Evolutionary conservation across 2,888 invertebrate species (phyloP), one percentile per base, ranked within the genome.

Genomic region (Dolichopus griseipennis): DNA sequence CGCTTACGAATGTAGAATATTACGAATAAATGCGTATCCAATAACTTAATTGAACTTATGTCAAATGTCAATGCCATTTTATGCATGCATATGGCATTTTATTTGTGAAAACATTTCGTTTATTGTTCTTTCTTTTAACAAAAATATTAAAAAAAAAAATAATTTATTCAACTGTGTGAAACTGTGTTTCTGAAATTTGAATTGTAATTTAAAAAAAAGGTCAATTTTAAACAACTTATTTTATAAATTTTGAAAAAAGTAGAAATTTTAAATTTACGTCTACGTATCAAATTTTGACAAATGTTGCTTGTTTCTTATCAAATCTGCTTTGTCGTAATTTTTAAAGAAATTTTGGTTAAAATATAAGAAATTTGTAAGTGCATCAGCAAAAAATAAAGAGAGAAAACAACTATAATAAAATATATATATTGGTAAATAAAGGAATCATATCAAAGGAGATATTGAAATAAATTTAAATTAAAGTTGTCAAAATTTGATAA

Each of bases 201-300:
- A n/a, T n/a, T 18, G n/a, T 52, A 52, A 18, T 52, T 52, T 52
- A 52, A 52, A 52, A 52, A 52, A 52, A 15, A 52, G 52, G 52
- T 52, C 52, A 52, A 52, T 52, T 52, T 18, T 52, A n/a, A n/a
- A 18, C 18, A 12, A 18, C 18, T 27, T 27, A 27, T 37, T 37
- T 52, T 52, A 52, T 52, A 18, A 52, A 52, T 52, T 37, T 37
- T 52, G 18, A 15, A 52, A 52, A 15, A 18, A 18, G 15, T 52
- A 18, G 2, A 52, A 52, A 52, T 18, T 52, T 52, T 52, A 18
- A 52, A 52, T 52, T 52, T 52, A 52, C 52, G 52, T 52, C 52
- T 52, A 52, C 52, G 52, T 52, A 52, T 52, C 52, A 52, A 52
- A 52, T 52, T 52, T 52, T 52, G 52, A 52, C 52, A 52, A 52